Evolutionary conservation across 2,113 vertebrate species (phyloP), one percentile per base, ranked within the genome.

Genomic region (Tupaia chinensis): DNA sequence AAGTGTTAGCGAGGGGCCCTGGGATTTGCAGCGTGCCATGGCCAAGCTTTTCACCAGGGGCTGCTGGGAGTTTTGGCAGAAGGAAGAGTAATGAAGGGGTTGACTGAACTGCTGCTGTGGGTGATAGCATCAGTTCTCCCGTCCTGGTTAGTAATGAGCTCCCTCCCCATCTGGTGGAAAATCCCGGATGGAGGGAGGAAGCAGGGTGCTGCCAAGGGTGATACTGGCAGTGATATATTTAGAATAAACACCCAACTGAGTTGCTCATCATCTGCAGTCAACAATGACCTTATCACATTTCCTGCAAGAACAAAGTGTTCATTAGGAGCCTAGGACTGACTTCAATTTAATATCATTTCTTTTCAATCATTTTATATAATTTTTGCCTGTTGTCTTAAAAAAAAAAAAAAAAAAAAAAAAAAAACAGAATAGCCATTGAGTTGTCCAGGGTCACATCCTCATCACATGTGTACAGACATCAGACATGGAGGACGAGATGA

Each of bases 31-130:
- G 77, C 2, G 1, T 91, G 44, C 83, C 65, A 19, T 87, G 87
- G 79, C 83, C 9, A 9, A 78, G 32, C 44, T 79, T 95, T 97
- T 89, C 84, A 97, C 84, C 23, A 82, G 95, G 92, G 77, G 83
- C 93, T 94, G 32, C 94, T 96, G 69, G 87, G 95, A 95, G 34
- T 91, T 94, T 74, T 20, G 87, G 44, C 86, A 94, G 80, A 91
- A 98, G 80, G 87, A 92, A 95, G 91, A 88, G 83, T 93, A 89
- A 96, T 95, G 91, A 97, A 93, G 76, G 68, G 74, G 79, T 89
- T 89, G 89, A 70, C 94, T 70, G 92, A 94, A 87, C 34, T 79
- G 91, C 93, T 95, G 89, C 87, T 93, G 95, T 91, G 89, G 92
- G 58, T 95, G 79, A 95, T 91, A 89, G 63, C 76, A 65, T 95